These are phyloP conservation scores for Oryzias woworae DNA, from an alignment of 2,113 vertebrate genomes.

Conservation along the genomic window DNA sequence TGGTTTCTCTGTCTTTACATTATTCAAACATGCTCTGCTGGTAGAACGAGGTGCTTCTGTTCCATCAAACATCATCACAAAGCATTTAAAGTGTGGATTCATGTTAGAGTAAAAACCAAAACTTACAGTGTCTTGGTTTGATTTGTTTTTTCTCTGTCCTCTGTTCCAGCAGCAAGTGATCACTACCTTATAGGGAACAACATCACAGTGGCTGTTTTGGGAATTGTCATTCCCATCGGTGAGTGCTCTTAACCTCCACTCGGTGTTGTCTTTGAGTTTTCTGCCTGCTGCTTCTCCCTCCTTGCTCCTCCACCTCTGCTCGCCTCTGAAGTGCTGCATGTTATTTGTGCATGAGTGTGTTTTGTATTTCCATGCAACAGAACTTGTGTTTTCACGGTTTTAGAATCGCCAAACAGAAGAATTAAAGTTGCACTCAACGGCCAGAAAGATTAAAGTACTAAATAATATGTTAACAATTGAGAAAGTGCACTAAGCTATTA, in stretches of 20 bases:
- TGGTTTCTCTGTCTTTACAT: slow-evolving; percentile 21
- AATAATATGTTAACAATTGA: slow-evolving; percentile 23
- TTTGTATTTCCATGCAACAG: neutral
- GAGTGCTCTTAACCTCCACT: slow-evolving; percentile 66
- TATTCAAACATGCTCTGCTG: slow-evolving; percentile 33
- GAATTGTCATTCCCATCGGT: slow-evolving; percentile 93
- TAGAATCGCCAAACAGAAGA: no score
- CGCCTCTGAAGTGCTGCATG: slow-evolving; percentile 29
- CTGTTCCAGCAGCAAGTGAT: slow-evolving; percentile 83
- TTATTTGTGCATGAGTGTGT: slow-evolving; percentile 16
- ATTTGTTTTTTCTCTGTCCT: slow-evolving; percentile 12
- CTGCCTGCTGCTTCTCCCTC: slow-evolving; percentile 56
- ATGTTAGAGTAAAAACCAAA: slow-evolving; percentile 22
- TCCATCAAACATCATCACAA: slow-evolving; percentile 7
- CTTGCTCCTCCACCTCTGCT: slow-evolving; percentile 46
- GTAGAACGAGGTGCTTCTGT: slow-evolving; percentile 1
- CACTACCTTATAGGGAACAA: slow-evolving; percentile 87
- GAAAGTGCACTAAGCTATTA: slow-evolving; percentile 20
- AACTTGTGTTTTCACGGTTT: neutral
- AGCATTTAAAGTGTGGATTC: neutral
- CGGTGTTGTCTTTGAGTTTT: slow-evolving; percentile 39
- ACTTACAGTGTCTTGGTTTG: slow-evolving; percentile 20
- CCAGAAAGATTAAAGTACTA: neutral
- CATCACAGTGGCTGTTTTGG: slow-evolving; percentile 90
- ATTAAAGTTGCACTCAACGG: no score